phyloP scores from a whole-genome alignment of 2,797 vertebrate genomes.

The Cuculus canorus region DNA sequence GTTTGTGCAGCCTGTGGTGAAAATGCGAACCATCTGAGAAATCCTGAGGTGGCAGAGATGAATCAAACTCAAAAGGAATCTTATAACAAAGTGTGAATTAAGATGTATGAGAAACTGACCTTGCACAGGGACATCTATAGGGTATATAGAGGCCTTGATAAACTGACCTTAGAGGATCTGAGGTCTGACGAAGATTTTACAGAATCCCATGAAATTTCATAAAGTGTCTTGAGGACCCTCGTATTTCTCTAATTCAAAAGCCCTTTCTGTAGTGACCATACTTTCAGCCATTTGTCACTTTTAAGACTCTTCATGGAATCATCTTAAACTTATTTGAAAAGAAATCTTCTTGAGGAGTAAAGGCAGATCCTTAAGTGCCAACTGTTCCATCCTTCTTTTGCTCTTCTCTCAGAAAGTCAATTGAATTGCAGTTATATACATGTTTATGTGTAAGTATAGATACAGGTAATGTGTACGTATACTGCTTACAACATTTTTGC shows the following conservation, averaged over 20 bases:
- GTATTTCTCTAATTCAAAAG: not conserved
- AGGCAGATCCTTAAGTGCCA: not conserved
- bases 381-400: not conserved
- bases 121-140: not conserved
- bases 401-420: not conserved
- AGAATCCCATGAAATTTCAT: not conserved
- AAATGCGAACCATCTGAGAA: constrained; percentile 25
- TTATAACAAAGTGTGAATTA: not conserved
- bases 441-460: not conserved
- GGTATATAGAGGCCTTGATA: not conserved
- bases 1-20: not conserved
- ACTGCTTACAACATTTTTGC: not conserved
- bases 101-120: not conserved
- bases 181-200: not conserved
- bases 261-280: not conserved
- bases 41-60: not conserved
- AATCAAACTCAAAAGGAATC: constrained; percentile 36
- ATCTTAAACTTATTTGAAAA: not conserved
- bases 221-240: not conserved
- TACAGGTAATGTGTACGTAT: not conserved
- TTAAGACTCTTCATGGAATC: not conserved
- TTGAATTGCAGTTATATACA: not conserved
- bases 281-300: not conserved
- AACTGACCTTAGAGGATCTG: not conserved
- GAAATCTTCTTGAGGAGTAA: not conserved